phyloP scores from a whole-genome alignment of 2,113 vertebrate species.

The Periophthalmus modestus region DNA sequence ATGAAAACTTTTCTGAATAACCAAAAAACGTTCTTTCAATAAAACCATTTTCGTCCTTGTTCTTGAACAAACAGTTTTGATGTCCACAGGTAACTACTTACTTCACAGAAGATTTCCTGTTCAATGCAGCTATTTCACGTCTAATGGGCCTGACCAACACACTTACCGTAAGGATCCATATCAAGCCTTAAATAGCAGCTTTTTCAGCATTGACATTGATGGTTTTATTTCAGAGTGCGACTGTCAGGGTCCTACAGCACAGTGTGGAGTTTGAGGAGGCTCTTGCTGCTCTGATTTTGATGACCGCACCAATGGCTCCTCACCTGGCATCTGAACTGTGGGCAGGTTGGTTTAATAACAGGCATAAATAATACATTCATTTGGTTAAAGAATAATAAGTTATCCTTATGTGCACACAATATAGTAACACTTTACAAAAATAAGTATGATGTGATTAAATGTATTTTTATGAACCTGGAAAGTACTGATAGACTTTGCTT shows the following conservation, averaged over 20 bases:
- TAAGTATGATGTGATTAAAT: background rate
- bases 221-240: slow-evolving; percentile 76
- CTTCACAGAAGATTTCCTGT: slow-evolving; percentile 88
- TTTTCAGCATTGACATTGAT: background rate
- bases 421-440: background rate
- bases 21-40: too few relatives aligned
- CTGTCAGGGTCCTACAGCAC: slow-evolving; percentile 80
- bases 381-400: background rate
- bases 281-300: slow-evolving; percentile 83
- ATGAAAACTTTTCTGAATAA: background rate
- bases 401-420: background rate
- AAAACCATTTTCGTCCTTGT: background rate
- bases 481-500: too few relatives aligned
- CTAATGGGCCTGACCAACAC: slow-evolving; percentile 89
- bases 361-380: background rate
- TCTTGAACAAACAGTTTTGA: background rate
- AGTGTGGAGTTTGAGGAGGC: slow-evolving; percentile 91
- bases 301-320: slow-evolving; percentile 92
- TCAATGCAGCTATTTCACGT: slow-evolving; percentile 90
- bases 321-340: slow-evolving; percentile 93
- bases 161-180: slow-evolving; percentile 80
- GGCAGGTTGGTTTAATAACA: slow-evolving; percentile 82
- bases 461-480: background rate
- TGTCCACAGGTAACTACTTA: slow-evolving; percentile 83
- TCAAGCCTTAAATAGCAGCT: background rate